phyloP scores from a whole-genome alignment of 2,113 vertebrate genomes.

The Syrrhaptes paradoxus region DNA sequence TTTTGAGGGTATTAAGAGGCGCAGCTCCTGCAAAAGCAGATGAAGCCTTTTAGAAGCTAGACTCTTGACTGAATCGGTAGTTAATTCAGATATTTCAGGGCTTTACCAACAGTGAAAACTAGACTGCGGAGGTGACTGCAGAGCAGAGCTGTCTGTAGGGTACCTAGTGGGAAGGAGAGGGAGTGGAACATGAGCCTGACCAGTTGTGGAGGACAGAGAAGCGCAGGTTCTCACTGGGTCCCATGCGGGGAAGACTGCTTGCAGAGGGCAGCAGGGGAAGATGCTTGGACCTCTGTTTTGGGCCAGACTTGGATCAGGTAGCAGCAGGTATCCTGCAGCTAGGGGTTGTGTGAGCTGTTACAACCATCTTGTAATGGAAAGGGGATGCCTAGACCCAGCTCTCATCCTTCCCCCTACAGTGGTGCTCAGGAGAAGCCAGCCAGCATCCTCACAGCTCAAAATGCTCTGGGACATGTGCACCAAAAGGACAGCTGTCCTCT shows the following conservation, averaged over 20 bases:
- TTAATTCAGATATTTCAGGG: not conserved
- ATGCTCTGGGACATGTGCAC: not conserved
- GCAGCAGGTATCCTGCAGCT: not conserved
- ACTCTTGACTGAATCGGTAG: not conserved
- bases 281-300: not conserved
- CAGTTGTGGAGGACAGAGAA: not conserved
- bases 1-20: not conserved
- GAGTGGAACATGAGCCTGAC: not conserved
- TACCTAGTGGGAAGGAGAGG: not conserved
- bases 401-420: not conserved
- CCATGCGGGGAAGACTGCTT: accelerated
- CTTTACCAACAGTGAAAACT: not conserved
- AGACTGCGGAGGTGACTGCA: not conserved
- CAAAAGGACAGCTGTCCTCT: not conserved
- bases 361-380: not conserved
- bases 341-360: not conserved
- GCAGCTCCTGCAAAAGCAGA: conserved; percentile 27
- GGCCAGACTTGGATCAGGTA: not conserved
- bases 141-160: not conserved
- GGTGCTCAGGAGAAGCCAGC: not conserved
- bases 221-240: not conserved
- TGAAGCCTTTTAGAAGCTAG: not conserved
- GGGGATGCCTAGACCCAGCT: not conserved
- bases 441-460: not conserved
- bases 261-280: not conserved